These are phyloP conservation scores for Drosophila dunni DNA, from an alignment of 1,140 invertebrate genomes.

Conservation along the genomic window DNA sequence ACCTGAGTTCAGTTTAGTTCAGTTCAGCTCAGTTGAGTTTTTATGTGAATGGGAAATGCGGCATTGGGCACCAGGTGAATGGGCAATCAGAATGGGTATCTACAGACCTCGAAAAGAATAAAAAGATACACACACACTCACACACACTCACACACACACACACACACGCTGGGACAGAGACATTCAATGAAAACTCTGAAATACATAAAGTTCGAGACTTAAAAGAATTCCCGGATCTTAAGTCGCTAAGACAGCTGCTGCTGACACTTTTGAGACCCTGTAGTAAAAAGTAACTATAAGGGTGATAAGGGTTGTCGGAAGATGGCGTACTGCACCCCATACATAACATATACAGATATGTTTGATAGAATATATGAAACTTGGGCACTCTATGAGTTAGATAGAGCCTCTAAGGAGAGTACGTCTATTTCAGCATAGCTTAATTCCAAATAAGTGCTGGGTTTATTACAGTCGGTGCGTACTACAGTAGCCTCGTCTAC, in stretches of 20 bases:
- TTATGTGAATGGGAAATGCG: constrained; percentile 47
- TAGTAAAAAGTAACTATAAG: no score
- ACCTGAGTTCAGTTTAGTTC: neutral
- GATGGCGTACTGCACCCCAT: no score
- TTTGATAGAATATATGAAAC: no score
- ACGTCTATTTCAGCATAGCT: no score
- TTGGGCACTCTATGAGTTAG: no score
- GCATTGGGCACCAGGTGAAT: constrained; percentile 35
- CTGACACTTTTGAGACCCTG: constrained; percentile 29
- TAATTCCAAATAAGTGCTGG: no score
- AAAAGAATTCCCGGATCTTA: constrained; percentile 22
- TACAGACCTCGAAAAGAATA: constrained; percentile 9
- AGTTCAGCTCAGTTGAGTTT: neutral
- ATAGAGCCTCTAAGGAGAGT: no score
- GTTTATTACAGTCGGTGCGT: no score
- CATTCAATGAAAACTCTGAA: constrained; percentile 12
- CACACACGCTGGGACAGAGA: no score
- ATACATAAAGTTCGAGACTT: constrained; percentile 5
- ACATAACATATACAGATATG: no score
- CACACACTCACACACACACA: neutral
- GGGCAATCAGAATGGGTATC: constrained; percentile 35
- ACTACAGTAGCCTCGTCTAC: no score
- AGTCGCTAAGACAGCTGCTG: constrained; percentile 31
- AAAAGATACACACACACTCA: neutral
- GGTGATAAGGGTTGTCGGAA: no score